Evolutionary conservation across 2,888 invertebrate species (phyloP), one percentile per base, ranked within the genome.

Genomic region (Xanthorhoe spadicearia): DNA sequence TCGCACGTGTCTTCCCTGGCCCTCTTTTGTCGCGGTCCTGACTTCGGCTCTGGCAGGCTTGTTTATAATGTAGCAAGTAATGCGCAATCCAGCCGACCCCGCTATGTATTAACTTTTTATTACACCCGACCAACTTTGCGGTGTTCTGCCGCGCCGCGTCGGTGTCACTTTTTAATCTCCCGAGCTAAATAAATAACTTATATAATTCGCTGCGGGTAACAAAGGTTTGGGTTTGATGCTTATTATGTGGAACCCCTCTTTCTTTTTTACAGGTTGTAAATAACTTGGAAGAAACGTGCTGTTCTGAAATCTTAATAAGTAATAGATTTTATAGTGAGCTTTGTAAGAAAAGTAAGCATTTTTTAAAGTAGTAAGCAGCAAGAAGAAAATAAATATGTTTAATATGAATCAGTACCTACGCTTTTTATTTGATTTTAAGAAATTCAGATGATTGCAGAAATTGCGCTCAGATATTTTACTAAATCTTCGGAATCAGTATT

Each of bases 41-140:
- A 13, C 2, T n/a, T 19, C 62, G 17, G 13, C 46, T 46, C 66
- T 66, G 83, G 71, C 88, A 87, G 85, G 83, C 87, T 91, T 91
- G 90, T 92, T 91, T 91, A 91, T 92, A 91, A 92, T 92, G 89
- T 92, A 91, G 85, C 89, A 84, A 88, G 89, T 87, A 89, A 90
- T 87, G 89, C 88, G 87, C 88, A 87, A 88, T 88, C 87, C 87
- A 76, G 84, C 83, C 86, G 82, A 80, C 84, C 81, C 83, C 80
- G 83, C 85, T 84, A 86, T 87, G 87, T 88, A 88, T 88, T 87
- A 90, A 90, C 89, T 91, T 91, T 92, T 91, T 92, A 90, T 90
- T 90, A 88, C 87, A 83, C 81, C 77, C 81, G 80, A 86, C 87
- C 82, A 90, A 90, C 86, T 90, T 89, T 81, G 85, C 84, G 88